Evolutionary conservation across 2,797 vertebrate genomes (phyloP).

Genomic region (Rhynchonycteris naso): DNA sequence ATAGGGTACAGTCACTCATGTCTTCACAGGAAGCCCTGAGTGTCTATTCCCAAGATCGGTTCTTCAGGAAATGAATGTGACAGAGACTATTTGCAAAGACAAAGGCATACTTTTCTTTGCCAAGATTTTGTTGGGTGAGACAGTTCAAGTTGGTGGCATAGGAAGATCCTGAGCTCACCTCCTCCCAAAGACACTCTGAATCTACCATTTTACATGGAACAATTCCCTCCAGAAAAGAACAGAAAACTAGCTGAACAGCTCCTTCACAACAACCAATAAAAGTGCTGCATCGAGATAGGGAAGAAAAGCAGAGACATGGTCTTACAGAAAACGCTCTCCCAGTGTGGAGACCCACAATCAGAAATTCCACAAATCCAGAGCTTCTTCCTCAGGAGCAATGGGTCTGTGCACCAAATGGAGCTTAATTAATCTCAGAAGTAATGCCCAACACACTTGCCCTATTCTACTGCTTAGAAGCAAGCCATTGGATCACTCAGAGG

Average conservation of each 20-base stretch:
- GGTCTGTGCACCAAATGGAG: background rate
- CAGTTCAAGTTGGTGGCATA: background rate
- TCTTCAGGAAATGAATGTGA: constrained; percentile 34
- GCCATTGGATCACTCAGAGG: background rate
- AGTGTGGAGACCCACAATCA: background rate
- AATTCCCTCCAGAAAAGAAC: background rate
- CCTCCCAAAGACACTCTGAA: background rate
- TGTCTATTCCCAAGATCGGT: background rate
- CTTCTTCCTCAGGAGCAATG: background rate
- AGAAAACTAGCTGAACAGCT: background rate
- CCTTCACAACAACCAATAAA: background rate
- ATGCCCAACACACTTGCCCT: background rate
- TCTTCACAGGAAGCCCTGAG: background rate
- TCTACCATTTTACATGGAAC: background rate
- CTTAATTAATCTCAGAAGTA: background rate
- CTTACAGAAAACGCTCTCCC: background rate
- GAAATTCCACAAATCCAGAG: background rate
- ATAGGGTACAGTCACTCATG: constrained; percentile 38
- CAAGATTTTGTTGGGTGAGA: constrained; percentile 4
- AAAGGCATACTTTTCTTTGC: constrained; percentile 31
- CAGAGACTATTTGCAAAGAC: constrained; percentile 20
- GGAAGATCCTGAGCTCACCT: background rate
- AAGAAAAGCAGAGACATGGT: background rate
- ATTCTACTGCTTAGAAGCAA: background rate
- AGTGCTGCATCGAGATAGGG: background rate